Percentiles rank a stretch among this genome's conserved stretches.
Evolutionary conservation across 1,140 invertebrate species (phyloP).

Genomic region (Metopolophium dirhodum): DNA sequence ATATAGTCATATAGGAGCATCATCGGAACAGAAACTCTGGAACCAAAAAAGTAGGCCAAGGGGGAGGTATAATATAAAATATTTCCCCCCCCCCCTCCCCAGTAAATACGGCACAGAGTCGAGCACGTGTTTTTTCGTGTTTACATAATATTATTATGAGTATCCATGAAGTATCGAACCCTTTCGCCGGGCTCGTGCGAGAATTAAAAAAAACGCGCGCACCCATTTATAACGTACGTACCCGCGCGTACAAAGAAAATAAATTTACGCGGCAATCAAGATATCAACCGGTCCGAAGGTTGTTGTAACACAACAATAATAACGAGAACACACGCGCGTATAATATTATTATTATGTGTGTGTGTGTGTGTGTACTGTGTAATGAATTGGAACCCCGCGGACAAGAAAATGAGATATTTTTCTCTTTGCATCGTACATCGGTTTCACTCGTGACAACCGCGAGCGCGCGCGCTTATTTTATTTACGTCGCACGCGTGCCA

Average conservation of each 20-base stretch:
- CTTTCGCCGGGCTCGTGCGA: background rate
- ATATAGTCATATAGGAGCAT: too few relatives aligned
- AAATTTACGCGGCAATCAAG: slow-evolving; percentile 10
- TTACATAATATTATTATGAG: slow-evolving; percentile 24
- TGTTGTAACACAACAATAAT: slow-evolving; percentile 42
- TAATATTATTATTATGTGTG: background rate
- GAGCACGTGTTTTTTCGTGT: background rate
- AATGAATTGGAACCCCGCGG: slow-evolving; percentile 52
- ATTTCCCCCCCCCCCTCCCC: too few relatives aligned
- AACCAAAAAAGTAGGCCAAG: background rate
- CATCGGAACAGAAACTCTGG: background rate
- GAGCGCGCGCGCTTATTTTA: slow-evolving; percentile 1
- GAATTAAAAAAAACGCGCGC: background rate
- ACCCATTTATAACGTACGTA: background rate
- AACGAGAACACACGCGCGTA: slow-evolving; percentile 28
- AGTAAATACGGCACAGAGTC: background rate
- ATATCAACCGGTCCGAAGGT: slow-evolving; percentile 43
- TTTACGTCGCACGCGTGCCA: background rate
- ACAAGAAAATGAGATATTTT: slow-evolving; percentile 54
- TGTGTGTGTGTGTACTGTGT: background rate
- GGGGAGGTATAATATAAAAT: background rate
- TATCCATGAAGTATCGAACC: background rate
- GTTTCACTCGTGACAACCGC: slow-evolving; percentile 28
- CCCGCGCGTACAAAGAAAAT: background rate
- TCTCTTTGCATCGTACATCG: background rate